These are phyloP conservation scores for Carposina sasakii DNA, from an alignment of 1,140 invertebrate genomes.

Conservation along the genomic window DNA sequence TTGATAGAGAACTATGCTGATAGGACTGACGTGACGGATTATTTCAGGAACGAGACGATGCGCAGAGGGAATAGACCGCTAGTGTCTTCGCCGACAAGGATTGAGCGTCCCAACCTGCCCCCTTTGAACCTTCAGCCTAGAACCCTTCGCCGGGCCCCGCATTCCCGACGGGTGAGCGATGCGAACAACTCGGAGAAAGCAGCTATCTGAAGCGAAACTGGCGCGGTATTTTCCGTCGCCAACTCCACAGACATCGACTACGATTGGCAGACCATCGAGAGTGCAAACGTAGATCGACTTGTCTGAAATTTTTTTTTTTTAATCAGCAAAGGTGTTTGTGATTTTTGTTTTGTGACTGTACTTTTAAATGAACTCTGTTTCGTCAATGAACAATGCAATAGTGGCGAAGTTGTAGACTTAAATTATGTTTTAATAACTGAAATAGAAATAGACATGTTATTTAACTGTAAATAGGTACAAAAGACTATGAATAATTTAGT, in stretches of 20 bases:
- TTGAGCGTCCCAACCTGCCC: conserved; percentile 85
- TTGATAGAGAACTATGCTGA: conserved; percentile 80
- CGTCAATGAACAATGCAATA: no score
- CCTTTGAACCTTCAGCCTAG: conserved; percentile 81
- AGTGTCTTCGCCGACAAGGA: conserved; percentile 84
- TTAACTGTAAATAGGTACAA: no score
- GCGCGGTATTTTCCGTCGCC: conserved; percentile 70
- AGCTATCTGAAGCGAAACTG: conserved; percentile 66
- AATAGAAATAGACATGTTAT: no score
- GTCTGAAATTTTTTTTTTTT: conserved; percentile 48
- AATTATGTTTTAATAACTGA: no score
- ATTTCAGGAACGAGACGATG: conserved; percentile 64
- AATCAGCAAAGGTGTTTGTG: no score
- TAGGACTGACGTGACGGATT: conserved; percentile 58
- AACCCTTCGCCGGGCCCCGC: conserved; percentile 72
- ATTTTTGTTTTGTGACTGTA: no score
- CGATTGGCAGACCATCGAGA: conserved; percentile 50
- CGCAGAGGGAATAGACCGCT: conserved; percentile 67
- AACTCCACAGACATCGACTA: conserved; percentile 58
- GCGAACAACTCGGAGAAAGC: conserved; percentile 72
- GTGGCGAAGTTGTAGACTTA: no score
- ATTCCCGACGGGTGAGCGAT: conserved; percentile 76
- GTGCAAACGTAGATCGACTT: conserved; percentile 56
- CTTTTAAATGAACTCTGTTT: no score
- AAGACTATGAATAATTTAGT: no score